Conservation (phyloP, 2,113 vertebrate species). For the Agapornis roseicollis region DNA sequence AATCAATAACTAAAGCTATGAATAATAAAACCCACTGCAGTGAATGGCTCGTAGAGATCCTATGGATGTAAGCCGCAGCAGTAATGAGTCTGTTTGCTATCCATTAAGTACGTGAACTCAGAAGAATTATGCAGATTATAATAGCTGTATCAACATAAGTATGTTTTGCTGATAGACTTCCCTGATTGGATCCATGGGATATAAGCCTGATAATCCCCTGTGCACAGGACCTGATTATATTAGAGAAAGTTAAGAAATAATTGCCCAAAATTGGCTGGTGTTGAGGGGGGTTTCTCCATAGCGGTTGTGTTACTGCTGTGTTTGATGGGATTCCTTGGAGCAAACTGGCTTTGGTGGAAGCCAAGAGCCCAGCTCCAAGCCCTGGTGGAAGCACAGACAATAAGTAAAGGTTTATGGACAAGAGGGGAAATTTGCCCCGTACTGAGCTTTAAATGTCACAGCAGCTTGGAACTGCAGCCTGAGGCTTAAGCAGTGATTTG, state of each 20-base stretch:
- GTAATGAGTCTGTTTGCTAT: slow-evolving; percentile 69
- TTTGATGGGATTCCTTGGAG: not conserved
- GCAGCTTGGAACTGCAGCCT: not conserved
- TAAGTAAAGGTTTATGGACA: not conserved
- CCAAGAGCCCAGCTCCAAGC: not conserved
- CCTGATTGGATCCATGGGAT: slow-evolving; percentile 66
- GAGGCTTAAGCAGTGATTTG: not conserved
- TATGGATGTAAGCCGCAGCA: slow-evolving; percentile 22
- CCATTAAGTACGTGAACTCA: slow-evolving; percentile 69
- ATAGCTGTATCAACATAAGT: slow-evolving; percentile 71
- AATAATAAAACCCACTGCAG: slow-evolving; percentile 61
- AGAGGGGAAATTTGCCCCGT: not conserved
- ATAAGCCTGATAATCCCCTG: slow-evolving; percentile 59
- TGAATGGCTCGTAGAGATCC: slow-evolving; percentile 44
- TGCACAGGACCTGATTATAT: slow-evolving; percentile 49
- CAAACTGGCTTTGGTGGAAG: not conserved
- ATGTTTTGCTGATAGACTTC: slow-evolving; percentile 69
- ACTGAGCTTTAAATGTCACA: not conserved
- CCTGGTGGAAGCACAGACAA: rapidly evolving
- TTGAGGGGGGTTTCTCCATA: not conserved
- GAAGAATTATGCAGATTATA: slow-evolving; percentile 75
- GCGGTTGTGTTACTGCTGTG: rapidly evolving
- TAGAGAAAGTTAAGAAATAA: slow-evolving; percentile 39
- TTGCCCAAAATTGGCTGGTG: not conserved
- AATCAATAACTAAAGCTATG: slow-evolving; percentile 69